phyloP scores from a whole-genome alignment of 2,888 invertebrate species.

The Ormyrus rosae region DNA sequence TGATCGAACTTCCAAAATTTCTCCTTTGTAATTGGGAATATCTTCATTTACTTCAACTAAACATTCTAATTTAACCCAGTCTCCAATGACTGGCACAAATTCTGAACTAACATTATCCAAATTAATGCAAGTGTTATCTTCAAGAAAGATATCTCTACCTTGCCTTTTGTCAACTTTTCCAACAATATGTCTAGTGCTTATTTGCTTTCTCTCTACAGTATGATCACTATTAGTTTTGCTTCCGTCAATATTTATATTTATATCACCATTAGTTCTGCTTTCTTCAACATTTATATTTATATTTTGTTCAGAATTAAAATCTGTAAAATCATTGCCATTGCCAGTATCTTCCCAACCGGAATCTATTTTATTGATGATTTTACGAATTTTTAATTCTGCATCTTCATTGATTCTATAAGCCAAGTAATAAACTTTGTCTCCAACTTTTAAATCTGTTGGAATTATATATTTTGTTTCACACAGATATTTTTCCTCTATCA shows the following conservation, averaged over 20 bases:
- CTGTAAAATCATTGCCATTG: too few relatives aligned
- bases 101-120: conserved; percentile 81
- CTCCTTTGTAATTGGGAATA: conserved; percentile 76
- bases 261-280: neutral
- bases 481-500: conserved; percentile 80
- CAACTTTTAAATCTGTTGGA: conserved; percentile 74
- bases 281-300: too few relatives aligned
- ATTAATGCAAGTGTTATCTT: conserved; percentile 79
- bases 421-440: conserved; percentile 79
- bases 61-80: conserved; percentile 82
- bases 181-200: conserved; percentile 69
- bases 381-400: conserved; percentile 77
- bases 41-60: conserved; percentile 80
- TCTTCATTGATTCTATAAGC: conserved; percentile 76
- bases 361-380: conserved; percentile 78
- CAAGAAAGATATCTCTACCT: conserved; percentile 75
- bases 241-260: too few relatives aligned
- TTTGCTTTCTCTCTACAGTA: conserved; percentile 48
- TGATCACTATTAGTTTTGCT: conserved; percentile 1
- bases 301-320: too few relatives aligned
- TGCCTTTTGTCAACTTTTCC: conserved; percentile 75
- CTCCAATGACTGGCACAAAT: conserved; percentile 84
- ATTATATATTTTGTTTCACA: conserved; percentile 76
- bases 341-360: conserved; percentile 69
- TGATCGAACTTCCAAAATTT: conserved; percentile 80